Percentiles rank a stretch among this genome's conserved stretches.
Conservation (phyloP, 2,888 invertebrate genomes). For the Ornithoptera alexandrae region DNA sequence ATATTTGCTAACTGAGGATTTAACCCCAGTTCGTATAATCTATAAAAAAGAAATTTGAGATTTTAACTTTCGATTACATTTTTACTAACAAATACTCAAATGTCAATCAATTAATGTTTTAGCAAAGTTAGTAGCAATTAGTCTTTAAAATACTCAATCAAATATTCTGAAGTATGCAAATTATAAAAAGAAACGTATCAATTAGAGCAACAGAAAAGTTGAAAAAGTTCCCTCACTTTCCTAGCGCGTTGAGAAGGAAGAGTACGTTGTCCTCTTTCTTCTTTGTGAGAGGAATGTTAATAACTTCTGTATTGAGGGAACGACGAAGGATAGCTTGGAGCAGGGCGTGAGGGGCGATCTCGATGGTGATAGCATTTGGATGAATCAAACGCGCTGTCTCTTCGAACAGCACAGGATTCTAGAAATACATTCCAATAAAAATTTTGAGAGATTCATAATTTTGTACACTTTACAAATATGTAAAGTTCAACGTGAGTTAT, state of each 20-base stretch:
- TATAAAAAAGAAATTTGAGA: slow-evolving; percentile 51
- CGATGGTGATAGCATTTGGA: slow-evolving; percentile 89
- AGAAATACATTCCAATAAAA: slow-evolving; percentile 16
- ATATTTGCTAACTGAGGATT: slow-evolving; percentile 87
- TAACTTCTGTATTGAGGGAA: slow-evolving; percentile 84
- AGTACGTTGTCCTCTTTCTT: slow-evolving; percentile 83
- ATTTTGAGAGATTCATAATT: no score
- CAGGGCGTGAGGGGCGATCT: slow-evolving; percentile 94
- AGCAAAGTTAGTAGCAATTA: no score
- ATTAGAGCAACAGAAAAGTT: no score
- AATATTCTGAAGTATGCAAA: no score
- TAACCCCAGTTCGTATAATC: slow-evolving; percentile 88
- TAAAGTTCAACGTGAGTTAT: no score
- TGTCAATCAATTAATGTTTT: no score
- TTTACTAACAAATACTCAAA: no score
- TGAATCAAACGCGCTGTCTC: slow-evolving; percentile 90
- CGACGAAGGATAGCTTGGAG: slow-evolving; percentile 92
- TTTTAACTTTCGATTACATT: no score
- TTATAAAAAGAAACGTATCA: no score
- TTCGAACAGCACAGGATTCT: slow-evolving; percentile 87
- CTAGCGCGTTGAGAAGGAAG: slow-evolving; percentile 81
- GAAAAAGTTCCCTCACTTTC: slow-evolving; percentile 76
- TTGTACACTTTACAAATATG: no score
- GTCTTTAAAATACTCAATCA: no score
- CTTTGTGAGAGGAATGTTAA: slow-evolving; percentile 88